Evolutionary conservation across 92 coral and sea anemone genomes (phyloP), one percentile per base, ranked within the genome.

Genomic region (Porites rus): DNA sequence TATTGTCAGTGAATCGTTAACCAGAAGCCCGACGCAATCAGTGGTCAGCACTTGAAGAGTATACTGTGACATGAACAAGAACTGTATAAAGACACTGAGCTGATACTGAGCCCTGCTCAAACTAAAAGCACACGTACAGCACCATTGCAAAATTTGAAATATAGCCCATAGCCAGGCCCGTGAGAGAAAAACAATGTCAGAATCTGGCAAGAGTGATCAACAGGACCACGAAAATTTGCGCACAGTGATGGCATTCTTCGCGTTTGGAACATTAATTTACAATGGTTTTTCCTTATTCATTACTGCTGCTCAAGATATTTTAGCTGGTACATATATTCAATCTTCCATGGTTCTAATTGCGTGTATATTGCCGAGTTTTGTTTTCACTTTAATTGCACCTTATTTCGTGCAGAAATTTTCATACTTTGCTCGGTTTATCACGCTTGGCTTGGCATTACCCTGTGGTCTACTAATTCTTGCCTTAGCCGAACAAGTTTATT

Each of bases 251-350:
- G 98, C 95, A 24, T 94, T 92, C 79, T 92, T 94, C 59, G 19
- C 86, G 5, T 84, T 82, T 60, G 92, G 96, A 12, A 53, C 74
- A 74, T 31, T 90, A 24, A 63, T 63, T 8, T 78, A 64, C 66
- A 80, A 73, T 2, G 21, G 74, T 0, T 83, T 50, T 58, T 73
- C 84, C 11, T 84, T 92, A 31, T 70, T 90, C 53, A 85, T 92
- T 25, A 68, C 98, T 28, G 94, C 85, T 43, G 92, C 98, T 1
- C 98, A 92, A 69, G 98, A 94, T 60, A 85, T 90, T 25, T 72
- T 94, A 51, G 94, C 95, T 5, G 95, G 92, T 10, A 94, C 98
- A 5, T 87, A 74, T 11, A 81, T 92, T 21, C 95, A 90, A 80
- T 90, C 95, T 2, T 94, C 95, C 2, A 52, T 81, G 73, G 93